These are phyloP conservation scores for Villa cingulata DNA, from an alignment of 2,888 invertebrate genomes.

Conservation along the genomic window DNA sequence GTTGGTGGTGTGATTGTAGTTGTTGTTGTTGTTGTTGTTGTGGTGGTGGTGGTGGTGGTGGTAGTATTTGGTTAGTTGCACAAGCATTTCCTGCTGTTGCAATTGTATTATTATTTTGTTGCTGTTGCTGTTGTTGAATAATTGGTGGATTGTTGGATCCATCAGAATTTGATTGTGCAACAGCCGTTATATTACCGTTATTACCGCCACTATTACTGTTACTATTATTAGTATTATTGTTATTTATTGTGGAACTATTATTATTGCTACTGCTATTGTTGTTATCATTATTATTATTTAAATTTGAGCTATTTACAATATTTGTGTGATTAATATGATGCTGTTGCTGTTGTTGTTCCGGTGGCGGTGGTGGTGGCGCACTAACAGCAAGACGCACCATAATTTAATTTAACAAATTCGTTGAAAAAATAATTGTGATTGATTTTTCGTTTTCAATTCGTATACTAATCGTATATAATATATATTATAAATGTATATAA, in stretches of 20 bases:
- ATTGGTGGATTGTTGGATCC: constrained; percentile 28
- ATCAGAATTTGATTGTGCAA: constrained; percentile 23
- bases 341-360: too few relatives aligned
- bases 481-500: too few relatives aligned
- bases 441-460: too few relatives aligned
- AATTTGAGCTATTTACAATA: constrained; percentile 4
- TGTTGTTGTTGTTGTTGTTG: neutral
- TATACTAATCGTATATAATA: too few relatives aligned
- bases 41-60: neutral
- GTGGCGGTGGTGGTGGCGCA: too few relatives aligned
- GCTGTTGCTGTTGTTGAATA: constrained; percentile 24
- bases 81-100: constrained; percentile 17
- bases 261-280: neutral
- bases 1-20: neutral
- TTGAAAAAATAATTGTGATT: too few relatives aligned
- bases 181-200: too few relatives aligned
- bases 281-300: neutral
- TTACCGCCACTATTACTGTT: constrained; percentile 20
- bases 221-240: constrained; percentile 15
- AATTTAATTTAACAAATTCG: constrained; percentile 15
- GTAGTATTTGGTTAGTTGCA: constrained; percentile 1
- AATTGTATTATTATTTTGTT: too few relatives aligned
- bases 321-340: constrained; percentile 17
- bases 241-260: too few relatives aligned
- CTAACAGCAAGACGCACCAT: constrained; percentile 35